Base-by-base conservation (phyloP, 2,113 vertebrate genomes). In the Cervus canadensis region DNA sequence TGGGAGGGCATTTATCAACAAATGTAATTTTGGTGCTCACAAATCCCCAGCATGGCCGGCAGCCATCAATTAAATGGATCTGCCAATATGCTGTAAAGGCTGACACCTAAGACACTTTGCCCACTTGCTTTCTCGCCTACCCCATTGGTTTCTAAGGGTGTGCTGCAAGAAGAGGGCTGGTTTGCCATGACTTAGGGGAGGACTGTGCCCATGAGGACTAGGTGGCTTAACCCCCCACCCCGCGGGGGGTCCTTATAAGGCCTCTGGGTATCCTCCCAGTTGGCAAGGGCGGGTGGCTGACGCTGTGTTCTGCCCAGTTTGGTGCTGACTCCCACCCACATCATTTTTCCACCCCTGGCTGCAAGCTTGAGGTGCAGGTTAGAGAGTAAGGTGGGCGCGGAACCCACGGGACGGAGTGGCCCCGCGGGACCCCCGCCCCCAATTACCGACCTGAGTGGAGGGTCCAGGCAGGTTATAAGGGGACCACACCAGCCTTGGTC, bases 381-480 rank as follows among this genome's bases (percentile, higher is more conserved):
- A 97, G 48, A 76, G 82, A 93, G 54, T 19, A 78, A 97, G 96
- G 96, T 97, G 92, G 90, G 93, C 43, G 0, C 56, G 0, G 67
- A 33, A 97, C 98, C 98, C 36, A 89, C 50, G 86, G 98, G 97
- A 96, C 96, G 62, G 95, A 50, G 93, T 28, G 96, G 98, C 97
- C 97, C 98, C 87, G 64, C 6, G 15, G 97, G 97, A 96, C 90
- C 97, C 97, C 96, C 82, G 62, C 97, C 98, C 97, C 97, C 97
- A 90, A 98, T 99, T 98, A 99, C 99, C 98, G 98, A 99, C 98
- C 99, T 99, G 99, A 97, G 94, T 97, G 98, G 98, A 98, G 98
- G 98, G 97, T 98, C 98, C 98, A 98, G 98, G 98, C 98, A 92
- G 98, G 98, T 98, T 98, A 97, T 97, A 97, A 95, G 96, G 94